These are phyloP conservation scores for Danio albolineatus DNA, from an alignment of 2,797 vertebrate genomes.

Conservation along the genomic window DNA sequence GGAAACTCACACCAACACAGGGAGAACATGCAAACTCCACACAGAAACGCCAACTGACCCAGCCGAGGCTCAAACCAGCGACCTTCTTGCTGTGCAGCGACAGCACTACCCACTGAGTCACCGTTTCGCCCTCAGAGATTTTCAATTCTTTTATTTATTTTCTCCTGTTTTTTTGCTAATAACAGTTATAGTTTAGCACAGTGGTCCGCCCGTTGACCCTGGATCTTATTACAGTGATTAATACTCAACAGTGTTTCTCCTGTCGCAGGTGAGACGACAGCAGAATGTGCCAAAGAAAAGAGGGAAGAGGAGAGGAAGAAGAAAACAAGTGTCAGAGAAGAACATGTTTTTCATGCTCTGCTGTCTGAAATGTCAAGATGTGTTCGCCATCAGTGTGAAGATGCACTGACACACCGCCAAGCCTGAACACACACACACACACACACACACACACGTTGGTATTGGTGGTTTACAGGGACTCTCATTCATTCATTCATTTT, in stretches of 20 bases:
- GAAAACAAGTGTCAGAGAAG: conserved; percentile 80
- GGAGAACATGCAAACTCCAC: no score
- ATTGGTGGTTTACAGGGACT: no score
- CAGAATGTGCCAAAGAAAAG: conserved; percentile 68
- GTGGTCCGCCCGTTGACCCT: conserved; percentile 60
- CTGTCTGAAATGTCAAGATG: conserved; percentile 85
- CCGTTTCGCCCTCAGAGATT: no score
- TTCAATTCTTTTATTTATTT: no score
- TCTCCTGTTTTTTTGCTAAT: no score
- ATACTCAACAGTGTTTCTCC: conserved; percentile 72
- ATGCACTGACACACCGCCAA: conserved; percentile 80
- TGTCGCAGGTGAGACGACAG: conserved; percentile 77
- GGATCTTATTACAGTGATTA: conserved; percentile 78
- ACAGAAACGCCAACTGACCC: no score
- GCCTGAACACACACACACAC: conserved; percentile 81
- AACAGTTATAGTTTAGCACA: conserved; percentile 45
- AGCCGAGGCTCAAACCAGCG: no score
- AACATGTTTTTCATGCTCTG: conserved; percentile 84
- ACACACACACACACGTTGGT: not conserved
- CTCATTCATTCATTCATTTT: no score
- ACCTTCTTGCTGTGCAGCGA: no score
- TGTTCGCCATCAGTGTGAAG: conserved; percentile 77
- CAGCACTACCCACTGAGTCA: no score
- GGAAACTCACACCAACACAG: no score
- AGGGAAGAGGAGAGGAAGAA: conserved; percentile 55